phyloP scores from a whole-genome alignment of 1,140 invertebrate genomes.

The Vanessa tameamea region DNA sequence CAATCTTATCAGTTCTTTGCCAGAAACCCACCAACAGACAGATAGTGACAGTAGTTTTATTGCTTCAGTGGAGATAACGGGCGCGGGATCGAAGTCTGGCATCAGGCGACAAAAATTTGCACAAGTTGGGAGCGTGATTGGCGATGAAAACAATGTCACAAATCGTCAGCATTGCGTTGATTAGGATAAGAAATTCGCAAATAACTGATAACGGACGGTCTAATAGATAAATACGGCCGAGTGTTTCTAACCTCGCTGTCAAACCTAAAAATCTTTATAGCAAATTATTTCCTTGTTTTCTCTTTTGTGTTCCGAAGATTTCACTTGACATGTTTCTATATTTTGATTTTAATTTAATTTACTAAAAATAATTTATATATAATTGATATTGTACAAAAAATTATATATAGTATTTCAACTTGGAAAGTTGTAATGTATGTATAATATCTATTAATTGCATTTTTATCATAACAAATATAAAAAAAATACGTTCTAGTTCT shows the following conservation, averaged over 20 bases:
- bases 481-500: too few relatives aligned
- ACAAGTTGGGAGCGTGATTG: constrained; percentile 39
- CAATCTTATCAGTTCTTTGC: constrained; percentile 21
- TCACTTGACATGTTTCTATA: too few relatives aligned
- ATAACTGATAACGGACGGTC: constrained; percentile 15
- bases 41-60: constrained; percentile 32
- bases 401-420: too few relatives aligned
- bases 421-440: too few relatives aligned
- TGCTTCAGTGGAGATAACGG: constrained; percentile 34
- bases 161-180: constrained; percentile 38
- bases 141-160: constrained; percentile 32
- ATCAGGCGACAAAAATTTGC: constrained; percentile 27
- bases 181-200: constrained; percentile 38
- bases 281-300: neutral
- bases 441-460: too few relatives aligned
- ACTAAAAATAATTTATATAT: too few relatives aligned
- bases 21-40: constrained; percentile 21
- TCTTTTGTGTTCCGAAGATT: too few relatives aligned
- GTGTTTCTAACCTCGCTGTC: neutral
- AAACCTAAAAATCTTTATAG: neutral
- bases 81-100: constrained; percentile 32
- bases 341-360: too few relatives aligned
- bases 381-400: too few relatives aligned
- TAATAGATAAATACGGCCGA: neutral
- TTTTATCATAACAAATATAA: too few relatives aligned